phyloP scores from a whole-genome alignment of 2,113 vertebrate genomes.

The Amphiprion percula region DNA sequence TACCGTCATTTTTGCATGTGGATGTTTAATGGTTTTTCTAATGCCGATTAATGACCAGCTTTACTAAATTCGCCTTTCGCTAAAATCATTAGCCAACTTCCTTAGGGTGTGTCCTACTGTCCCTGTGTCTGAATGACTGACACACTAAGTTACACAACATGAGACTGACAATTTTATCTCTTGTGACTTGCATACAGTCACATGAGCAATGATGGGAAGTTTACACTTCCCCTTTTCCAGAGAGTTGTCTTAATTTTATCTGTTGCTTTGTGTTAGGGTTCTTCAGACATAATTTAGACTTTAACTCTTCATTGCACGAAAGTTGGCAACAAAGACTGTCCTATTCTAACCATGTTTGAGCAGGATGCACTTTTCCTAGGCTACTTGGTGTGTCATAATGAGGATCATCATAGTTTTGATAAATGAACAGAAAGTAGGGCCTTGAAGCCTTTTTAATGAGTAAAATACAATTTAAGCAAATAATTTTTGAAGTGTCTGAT shows the following conservation, averaged over 20 bases:
- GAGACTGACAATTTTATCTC: slow-evolving; percentile 23
- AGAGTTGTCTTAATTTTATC: background rate
- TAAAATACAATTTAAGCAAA: too few species aligned
- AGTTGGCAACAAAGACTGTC: too few species aligned
- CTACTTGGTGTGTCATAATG: background rate
- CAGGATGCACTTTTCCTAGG: background rate
- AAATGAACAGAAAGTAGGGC: background rate
- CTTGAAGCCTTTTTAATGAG: background rate
- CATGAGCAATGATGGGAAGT: slow-evolving; percentile 49
- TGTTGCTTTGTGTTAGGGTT: background rate
- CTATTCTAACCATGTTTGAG: background rate
- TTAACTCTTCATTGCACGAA: too few species aligned
- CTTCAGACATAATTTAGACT: background rate
- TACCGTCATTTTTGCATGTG: background rate
- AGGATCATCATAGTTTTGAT: too few species aligned
- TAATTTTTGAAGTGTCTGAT: background rate
- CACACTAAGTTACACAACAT: slow-evolving; percentile 54
- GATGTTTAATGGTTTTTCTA: background rate
- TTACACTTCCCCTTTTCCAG: slow-evolving; percentile 52
- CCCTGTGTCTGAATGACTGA: slow-evolving; percentile 20
- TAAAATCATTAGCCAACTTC: slow-evolving; percentile 15
- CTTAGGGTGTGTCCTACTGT: background rate
- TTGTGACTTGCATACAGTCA: slow-evolving; percentile 49
- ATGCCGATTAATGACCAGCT: background rate
- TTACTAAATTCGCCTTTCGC: background rate